Evolutionary conservation across 2,888 invertebrate species (phyloP), one percentile per base, ranked within the genome.

Genomic region (Macaria liturata): DNA sequence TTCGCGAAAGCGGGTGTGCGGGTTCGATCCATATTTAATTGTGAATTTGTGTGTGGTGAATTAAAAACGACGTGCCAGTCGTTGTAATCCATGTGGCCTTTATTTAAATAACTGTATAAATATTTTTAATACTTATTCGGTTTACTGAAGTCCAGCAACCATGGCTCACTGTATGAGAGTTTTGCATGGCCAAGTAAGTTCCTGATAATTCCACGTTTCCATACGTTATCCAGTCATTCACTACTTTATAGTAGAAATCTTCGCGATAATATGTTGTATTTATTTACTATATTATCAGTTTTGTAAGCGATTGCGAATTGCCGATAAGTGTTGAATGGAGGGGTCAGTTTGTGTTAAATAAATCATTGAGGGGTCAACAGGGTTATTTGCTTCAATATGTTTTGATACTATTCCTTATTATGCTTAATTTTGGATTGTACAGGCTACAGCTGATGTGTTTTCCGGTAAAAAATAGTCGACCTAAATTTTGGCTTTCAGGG

Each of bases 131-230:
- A 67, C 75, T 71, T 68, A 71, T 71, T 77, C 68, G 63, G 71
- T 71, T 79, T 78, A 80, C 74, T 75, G 68, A 78, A 78, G 89
- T 91, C 89, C 88, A 66, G 86, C 84, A 80, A 93, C 92, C 93
- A 95, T 95, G 95, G 95, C 95, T 91, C 94, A 95, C 94, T 95
- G 95, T 94, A 94, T 93, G 82, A 92, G 95, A 93, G 94, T 95
- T 94, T 93, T 95, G 92, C 94, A 94, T 93, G 94, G 94, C 93
- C 95, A 95, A 93, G 95, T 95, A 93, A 92, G 84, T 81, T 75
- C 59, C 60, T 60, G 66, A 69, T 70, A 66, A 69, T 75, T 74
- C 72, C 78, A 78, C 78, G 74, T 78, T 75, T 70, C 64, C 52
- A 55, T 59, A 51, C 9, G 60, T 46, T 43, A 45, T 20, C 37